Conservation (phyloP, 1,140 invertebrate genomes). For the Calosoma granatense region DNA sequence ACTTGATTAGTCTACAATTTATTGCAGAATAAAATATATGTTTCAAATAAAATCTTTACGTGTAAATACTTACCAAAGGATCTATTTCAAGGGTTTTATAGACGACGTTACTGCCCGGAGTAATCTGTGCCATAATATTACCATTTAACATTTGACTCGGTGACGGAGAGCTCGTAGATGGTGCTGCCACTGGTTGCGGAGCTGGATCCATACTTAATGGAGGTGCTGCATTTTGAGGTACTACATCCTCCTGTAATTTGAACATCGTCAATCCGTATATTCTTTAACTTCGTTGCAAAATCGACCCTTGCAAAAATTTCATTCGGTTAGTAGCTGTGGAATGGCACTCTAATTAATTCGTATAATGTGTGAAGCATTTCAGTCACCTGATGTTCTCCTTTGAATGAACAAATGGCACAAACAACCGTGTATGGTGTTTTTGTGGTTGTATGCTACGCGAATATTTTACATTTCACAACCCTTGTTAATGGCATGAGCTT, state of each 20-base stretch:
- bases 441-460: not conserved
- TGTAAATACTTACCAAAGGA: slow-evolving; percentile 8
- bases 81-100: slow-evolving; percentile 6
- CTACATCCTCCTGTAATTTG: not conserved
- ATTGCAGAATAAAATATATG: not conserved
- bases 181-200: not conserved
- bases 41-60: not conserved
- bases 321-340: not conserved
- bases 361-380: not conserved
- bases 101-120: not conserved
- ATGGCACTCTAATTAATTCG: not conserved
- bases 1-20: slow-evolving; percentile 6
- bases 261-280: not conserved
- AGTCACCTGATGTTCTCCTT: not conserved
- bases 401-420: not conserved
- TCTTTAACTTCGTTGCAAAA: not conserved
- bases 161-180: not conserved
- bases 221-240: not conserved
- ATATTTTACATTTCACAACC: not conserved
- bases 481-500: not conserved
- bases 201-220: too few species aligned
- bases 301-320: not conserved
- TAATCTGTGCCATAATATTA: not conserved
- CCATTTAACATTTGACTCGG: not conserved
- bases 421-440: not conserved